Conservation (phyloP, 2,113 vertebrate genomes). For the Hippocampus abdominalis region DNA sequence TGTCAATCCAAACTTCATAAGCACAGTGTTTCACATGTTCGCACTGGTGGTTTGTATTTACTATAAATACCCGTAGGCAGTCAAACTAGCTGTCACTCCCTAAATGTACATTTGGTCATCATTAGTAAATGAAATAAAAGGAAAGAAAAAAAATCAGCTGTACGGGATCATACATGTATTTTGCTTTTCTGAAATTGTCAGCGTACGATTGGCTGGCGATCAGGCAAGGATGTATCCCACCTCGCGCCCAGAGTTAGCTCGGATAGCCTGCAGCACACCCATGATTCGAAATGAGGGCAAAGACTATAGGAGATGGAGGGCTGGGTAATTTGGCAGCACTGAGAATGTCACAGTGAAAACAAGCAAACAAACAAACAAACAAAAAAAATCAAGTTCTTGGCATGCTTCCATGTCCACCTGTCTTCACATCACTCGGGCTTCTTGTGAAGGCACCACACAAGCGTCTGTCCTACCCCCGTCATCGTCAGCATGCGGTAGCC, state of each 20-base stretch:
- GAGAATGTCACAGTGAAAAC: not conserved
- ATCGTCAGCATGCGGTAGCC: conserved; percentile 88
- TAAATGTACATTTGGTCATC: conserved; percentile 4
- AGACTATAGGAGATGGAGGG: not conserved
- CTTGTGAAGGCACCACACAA: conserved; percentile 97
- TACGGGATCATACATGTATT: not conserved
- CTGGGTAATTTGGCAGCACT: not conserved
- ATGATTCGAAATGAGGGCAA: not conserved
- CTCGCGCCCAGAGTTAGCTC: too few species aligned
- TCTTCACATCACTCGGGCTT: conserved; percentile 55
- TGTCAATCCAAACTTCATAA: conserved; percentile 7
- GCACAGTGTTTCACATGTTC: not conserved
- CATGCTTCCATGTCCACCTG: not conserved
- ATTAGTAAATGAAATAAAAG: conserved; percentile 12
- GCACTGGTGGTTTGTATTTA: not conserved
- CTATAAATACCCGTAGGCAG: not conserved
- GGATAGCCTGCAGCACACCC: not conserved
- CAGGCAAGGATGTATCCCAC: too few species aligned
- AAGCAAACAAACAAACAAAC: too few species aligned
- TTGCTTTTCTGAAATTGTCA: not conserved
- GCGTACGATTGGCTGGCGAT: not conserved
- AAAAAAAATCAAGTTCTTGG: not conserved
- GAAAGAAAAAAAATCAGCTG: not conserved
- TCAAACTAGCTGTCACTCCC: not conserved
- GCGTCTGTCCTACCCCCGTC: conserved; percentile 93